Base-by-base conservation (phyloP, 53 echinoderm and acorn worm genomes). In the Mesocentrotus franciscanus region DNA sequence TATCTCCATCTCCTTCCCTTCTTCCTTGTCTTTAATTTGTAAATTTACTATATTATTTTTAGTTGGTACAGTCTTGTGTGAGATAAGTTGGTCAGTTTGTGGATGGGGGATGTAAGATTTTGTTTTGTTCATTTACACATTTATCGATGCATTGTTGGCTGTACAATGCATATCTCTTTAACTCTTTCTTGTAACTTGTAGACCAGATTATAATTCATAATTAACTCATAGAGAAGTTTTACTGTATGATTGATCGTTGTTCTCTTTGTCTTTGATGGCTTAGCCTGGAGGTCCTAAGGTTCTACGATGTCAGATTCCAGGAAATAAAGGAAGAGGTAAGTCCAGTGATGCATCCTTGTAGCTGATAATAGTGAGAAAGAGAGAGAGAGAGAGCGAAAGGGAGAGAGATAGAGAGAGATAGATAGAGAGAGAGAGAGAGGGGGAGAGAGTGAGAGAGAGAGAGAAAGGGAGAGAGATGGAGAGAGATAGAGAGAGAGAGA, bases 201-300 rank as follows among this genome's bases (percentile, higher is more conserved):
- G 22, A 66, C 7, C 66, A 20, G 66, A 17, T 4, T 20, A 39
- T 1, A 39, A 39, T 39, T 39, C 0, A 61, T 16, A 7, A 61
- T 12, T 61, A 61, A 61, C 61, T 61, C 8, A 7, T 61, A 61
- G 61, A 14, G 16, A 7, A 61, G 61, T 4, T 9, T 5, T 71
- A 24, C 4, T n/a, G n/a, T 24, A 71, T 26, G 16, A 70, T 66
- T 24, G 12, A 76, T 76, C 2, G 4, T 78, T 78, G 78, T 33
- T 78, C 33, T 24, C 35, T 78, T 93, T 93, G 20, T 93, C 39
- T 93, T 56, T 93, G 22, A 72, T 93, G 56, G 76, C 35, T 26
- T 90, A 97, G 97, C 97, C 97, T 71, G 97, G 97, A 85, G 95
- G 94, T 56, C 96, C 96, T 33, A 96, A 94, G 39, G 95, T 97